Evolutionary conservation across 2,797 vertebrate species (phyloP).

Genomic region (Brachymystax lenok): DNA sequence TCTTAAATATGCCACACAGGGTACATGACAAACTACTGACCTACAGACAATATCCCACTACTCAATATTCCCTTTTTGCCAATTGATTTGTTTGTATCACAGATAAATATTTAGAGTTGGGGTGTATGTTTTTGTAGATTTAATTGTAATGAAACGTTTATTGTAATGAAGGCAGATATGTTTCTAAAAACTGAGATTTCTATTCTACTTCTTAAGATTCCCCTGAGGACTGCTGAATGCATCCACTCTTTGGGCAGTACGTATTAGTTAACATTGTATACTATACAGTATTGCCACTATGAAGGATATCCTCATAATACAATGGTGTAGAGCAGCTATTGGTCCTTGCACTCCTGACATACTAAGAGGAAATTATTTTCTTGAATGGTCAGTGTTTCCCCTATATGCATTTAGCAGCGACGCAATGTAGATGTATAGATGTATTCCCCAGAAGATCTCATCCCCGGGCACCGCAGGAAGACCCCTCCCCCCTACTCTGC

Average conservation of each 20-base stretch:
- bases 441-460: too few species aligned
- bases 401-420: too few species aligned
- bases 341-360: slow-evolving; percentile 58
- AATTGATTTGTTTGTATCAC: slow-evolving; percentile 57
- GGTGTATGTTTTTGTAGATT: slow-evolving; percentile 67
- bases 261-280: slow-evolving; percentile 31
- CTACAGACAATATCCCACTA: slow-evolving; percentile 40
- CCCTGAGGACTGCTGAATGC: slow-evolving; percentile 51
- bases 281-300: slow-evolving; percentile 36
- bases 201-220: slow-evolving; percentile 55
- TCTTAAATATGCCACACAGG: slow-evolving; percentile 35
- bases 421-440: too few species aligned
- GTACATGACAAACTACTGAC: slow-evolving; percentile 54
- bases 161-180: slow-evolving; percentile 52
- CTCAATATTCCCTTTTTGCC: background rate
- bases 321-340: slow-evolving; percentile 52
- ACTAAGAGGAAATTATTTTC: slow-evolving; percentile 56
- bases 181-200: slow-evolving; percentile 54
- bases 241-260: slow-evolving; percentile 30
- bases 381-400: slow-evolving; percentile 39
- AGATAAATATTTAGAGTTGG: slow-evolving; percentile 59
- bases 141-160: slow-evolving; percentile 66
- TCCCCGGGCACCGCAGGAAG: too few species aligned
- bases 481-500: too few species aligned
- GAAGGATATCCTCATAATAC: slow-evolving; percentile 38